Evolutionary conservation across 2,113 vertebrate genomes (phyloP).

Genomic region (Scophthalmus maximus): DNA sequence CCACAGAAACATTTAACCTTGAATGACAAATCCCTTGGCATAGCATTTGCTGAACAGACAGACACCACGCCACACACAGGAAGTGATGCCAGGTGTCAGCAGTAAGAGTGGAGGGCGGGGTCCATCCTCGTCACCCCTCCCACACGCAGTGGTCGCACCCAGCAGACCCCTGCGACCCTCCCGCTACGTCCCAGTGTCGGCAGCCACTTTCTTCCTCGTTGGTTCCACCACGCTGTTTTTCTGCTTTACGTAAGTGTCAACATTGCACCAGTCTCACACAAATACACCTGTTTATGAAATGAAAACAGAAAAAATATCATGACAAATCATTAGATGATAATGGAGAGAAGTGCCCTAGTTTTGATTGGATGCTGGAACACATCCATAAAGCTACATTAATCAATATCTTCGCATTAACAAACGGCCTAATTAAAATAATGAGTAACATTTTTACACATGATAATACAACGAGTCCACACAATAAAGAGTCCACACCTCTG

Average conservation of each 20-base stretch:
- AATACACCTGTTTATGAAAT: background rate
- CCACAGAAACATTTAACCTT: conserved; percentile 8
- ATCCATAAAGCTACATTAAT: background rate
- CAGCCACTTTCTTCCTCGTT: conserved; percentile 95
- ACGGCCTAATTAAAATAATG: too few relatives aligned
- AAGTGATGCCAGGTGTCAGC: conserved; percentile 81
- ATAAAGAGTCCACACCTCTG: too few relatives aligned
- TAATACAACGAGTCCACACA: too few relatives aligned
- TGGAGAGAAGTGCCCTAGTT: background rate
- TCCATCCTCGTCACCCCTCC: conserved; percentile 79
- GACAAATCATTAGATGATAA: too few relatives aligned
- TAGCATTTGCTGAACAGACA: conserved; percentile 21
- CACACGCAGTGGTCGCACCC: conserved; percentile 85
- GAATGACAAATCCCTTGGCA: conserved; percentile 15
- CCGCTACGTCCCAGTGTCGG: conserved; percentile 95
- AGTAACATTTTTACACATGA: too few relatives aligned
- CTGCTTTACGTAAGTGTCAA: conserved; percentile 96
- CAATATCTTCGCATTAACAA: background rate
- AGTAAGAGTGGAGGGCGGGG: conserved; percentile 82
- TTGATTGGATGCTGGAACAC: background rate
- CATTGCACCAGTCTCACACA: background rate
- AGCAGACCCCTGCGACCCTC: conserved; percentile 81
- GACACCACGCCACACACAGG: conserved; percentile 9
- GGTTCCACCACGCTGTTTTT: conserved; percentile 98
- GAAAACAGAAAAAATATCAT: background rate